Evolutionary conservation across 2,797 vertebrate genomes (phyloP), one percentile per base, ranked within the genome.

Genomic region (Acrossocheilus wenchowensis): DNA sequence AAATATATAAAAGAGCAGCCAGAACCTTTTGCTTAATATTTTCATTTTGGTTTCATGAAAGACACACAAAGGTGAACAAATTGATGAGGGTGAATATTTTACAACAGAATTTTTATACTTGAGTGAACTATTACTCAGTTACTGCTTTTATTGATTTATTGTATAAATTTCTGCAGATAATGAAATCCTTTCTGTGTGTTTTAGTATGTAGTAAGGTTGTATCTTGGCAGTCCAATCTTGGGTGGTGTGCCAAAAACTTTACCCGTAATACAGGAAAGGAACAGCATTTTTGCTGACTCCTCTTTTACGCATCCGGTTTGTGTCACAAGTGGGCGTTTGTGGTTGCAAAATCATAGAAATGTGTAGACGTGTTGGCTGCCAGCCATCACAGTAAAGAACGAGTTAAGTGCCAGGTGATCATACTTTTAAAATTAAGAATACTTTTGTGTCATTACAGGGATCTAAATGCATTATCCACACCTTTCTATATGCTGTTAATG

Each of bases 241-340:
- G 50, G 66, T 71, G 71, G 48, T 74, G 45, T 82, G 26, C 39
- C 77, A 43, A 68, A 39, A 68, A 69, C 66, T 2, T 43, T 66
- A 68, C 52, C 30, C 60, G 14, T 43, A 41, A 66, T 62, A 82
- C 89, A 92, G 93, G 90, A 93, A 94, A 66, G 39, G 72, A 88
- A 87, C 54, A 80, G 77, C 69, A 84, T 87, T 71, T 93, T 90
- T 94, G 95, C 95, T 95, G 94, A 95, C 89, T 75, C 87, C 85
- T 90, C 91, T 89, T 89, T 90, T 90, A 89, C 89, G 91, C 91
- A 90, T 92, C 89, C 88, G 75, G 88, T 88, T 52, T 90, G 88
- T 94, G 89, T 94, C 89, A 94, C 94, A 94, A 94, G 90, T 93
- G 36, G 4, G 74, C 92, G 69, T 62, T 83, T 88, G 85, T 52